Conservation (phyloP, 2,113 vertebrate genomes). For the Perognathus longimembris region DNA sequence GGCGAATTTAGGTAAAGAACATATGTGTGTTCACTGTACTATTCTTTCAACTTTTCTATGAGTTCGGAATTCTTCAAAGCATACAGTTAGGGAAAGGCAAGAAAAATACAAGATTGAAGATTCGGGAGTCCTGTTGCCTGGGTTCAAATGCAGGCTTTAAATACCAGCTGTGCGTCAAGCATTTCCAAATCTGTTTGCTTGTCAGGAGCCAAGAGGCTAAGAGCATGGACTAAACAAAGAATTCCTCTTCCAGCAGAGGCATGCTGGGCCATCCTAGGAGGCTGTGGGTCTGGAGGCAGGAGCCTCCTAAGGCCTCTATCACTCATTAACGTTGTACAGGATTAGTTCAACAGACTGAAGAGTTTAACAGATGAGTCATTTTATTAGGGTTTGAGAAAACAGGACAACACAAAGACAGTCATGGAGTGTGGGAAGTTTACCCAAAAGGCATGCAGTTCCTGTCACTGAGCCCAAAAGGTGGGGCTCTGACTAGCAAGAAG, state of each 20-base stretch:
- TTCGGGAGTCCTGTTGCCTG: neutral
- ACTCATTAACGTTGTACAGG: neutral
- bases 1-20: neutral
- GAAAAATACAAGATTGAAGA: neutral
- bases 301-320: neutral
- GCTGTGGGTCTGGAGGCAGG: neutral
- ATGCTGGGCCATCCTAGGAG: neutral
- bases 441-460: neutral
- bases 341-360: conserved; percentile 24
- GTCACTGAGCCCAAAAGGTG: neutral
- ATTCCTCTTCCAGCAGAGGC: neutral
- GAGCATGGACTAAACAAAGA: neutral
- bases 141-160: neutral
- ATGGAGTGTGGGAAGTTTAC: neutral
- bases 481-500: neutral
- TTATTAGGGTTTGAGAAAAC: conserved; percentile 36
- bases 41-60: neutral
- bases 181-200: neutral
- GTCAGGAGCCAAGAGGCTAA: neutral
- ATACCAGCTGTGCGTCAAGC: neutral
- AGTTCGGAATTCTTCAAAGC: neutral
- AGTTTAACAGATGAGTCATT: conserved; percentile 31
- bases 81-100: neutral
- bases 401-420: neutral
- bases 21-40: neutral